Evolutionary conservation across 2,113 vertebrate species (phyloP), one percentile per base, ranked within the genome.

Genomic region (Cricetomys ansorgei): DNA sequence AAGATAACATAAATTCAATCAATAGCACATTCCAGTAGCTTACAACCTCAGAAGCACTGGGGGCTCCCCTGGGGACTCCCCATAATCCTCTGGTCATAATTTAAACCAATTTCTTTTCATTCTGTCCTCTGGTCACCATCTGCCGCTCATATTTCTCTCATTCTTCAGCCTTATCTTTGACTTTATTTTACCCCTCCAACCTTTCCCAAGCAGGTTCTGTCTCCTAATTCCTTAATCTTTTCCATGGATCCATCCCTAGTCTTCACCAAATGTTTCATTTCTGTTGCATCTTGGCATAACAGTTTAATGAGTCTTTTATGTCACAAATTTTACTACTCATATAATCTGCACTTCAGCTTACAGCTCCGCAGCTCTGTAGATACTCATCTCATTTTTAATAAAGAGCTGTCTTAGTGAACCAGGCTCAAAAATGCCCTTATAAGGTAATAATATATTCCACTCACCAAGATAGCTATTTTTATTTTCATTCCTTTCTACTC

Each of bases 401-500:
- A 95, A 94, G 93, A 86, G 73, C 84, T 93, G 79, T 92, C 89
- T 96, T 62, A 19, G 31, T 31, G 81, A 96, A 92, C 10, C 50
- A 3, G 85, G 59, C 80, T 96, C 77, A 95, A 92, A 96, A 87
- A 93, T 89, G 73, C 43, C 95, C 94, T 96, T 96, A 92, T 93
- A 94, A 94, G 94, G 95, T 45, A 94, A 84, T 50, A 91, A 75
- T 45, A 87, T 23, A 40, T 77, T 88, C 34, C 73, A 92, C 55
- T 86, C 67, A 75, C 83, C 37, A 89, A 79, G 94, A 96, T 75
- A 91, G 95, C 92, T 94, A 93, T 94, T 96, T 97, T 96, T 95
- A 94, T 97, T 97, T 96, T 96, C 83, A 96, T 93, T 87, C 85
- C 73, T 96, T 96, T 97, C 93, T 89, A 95, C 83, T 93, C 43